Evolutionary conservation across 2,797 vertebrate genomes (phyloP), one percentile per base, ranked within the genome.

Genomic region (Austrolebias charrua): DNA sequence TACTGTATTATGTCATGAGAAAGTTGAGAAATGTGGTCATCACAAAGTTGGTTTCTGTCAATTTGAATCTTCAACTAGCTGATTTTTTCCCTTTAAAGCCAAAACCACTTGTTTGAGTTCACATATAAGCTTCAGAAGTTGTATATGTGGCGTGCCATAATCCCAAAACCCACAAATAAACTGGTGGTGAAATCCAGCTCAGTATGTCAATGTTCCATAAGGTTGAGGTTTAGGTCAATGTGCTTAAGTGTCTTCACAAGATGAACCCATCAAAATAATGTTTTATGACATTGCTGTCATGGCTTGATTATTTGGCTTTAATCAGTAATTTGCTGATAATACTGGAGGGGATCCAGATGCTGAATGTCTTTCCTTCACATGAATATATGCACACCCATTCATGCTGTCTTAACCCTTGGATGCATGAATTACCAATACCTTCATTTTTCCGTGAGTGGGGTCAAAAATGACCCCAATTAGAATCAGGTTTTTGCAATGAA

Each of bases 281-380:
- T 38, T n/a, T 7, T 8, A 38, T 47, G 60, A 75, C 65, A 69
- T 9, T 54, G 38, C 51, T 58, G 53, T 75, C 56, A 20, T 38
- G 19, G 58, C 66, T 74, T 76, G 66, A 77, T 70, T 66, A 28
- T 76, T 72, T 19, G 56, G 51, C 79, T 87, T 81, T 83, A 67
- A 84, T 79, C 73, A 61, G 60, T 29, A 73, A 79, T 77, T 84
- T 73, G 79, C 76, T 77, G 78, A 75, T 75, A 44, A 61, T 55
- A 24, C 63, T 75, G 78, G 60, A 82, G 64, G 80, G 59, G 60
- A 78, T 78, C 81, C 82, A 88, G 76, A 81, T 77, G 75, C 52
- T 58, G 19, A 4, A 6, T 56, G 15, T 64, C 28, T 11, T 67
- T 12, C 61, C 53, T 63, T 71, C 44, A 29, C 49, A 38, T 29